phyloP scores from a whole-genome alignment of 2,113 vertebrate species.

The Procavia capensis region DNA sequence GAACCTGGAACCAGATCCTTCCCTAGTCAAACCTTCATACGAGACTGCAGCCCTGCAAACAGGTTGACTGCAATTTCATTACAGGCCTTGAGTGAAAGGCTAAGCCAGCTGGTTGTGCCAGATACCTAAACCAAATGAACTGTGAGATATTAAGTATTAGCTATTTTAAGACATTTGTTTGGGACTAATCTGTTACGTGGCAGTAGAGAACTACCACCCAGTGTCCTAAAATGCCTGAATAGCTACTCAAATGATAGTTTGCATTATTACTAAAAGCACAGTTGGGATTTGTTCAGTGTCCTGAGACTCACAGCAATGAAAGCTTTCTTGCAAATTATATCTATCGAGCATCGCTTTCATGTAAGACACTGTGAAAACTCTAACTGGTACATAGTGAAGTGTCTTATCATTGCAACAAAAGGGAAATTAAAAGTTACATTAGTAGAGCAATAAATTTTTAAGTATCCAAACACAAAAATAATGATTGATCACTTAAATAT shows the following conservation, averaged over 20 bases:
- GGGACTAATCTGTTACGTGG: not conserved
- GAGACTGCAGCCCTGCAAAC: too few species aligned
- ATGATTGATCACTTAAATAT: not conserved
- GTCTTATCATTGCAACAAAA: not conserved
- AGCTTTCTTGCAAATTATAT: not conserved
- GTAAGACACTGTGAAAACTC: not conserved
- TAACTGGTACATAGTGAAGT: not conserved
- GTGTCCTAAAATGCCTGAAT: not conserved
- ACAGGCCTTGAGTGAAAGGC: not conserved
- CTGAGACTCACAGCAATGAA: not conserved
- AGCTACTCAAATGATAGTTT: not conserved
- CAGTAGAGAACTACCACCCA: not conserved
- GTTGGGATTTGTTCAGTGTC: not conserved
- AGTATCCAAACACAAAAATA: not conserved
- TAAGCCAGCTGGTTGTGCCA: too few species aligned
- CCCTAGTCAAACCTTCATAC: too few species aligned
- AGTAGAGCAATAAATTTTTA: not conserved
- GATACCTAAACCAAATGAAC: not conserved
- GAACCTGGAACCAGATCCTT: not conserved
- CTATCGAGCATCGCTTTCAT: not conserved
- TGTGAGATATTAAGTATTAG: not conserved
- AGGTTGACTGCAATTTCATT: not conserved
- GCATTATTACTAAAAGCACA: not conserved
- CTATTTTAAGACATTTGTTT: not conserved
- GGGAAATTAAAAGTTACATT: not conserved